Conservation (phyloP, 2,113 vertebrate species). For the Misgurnus anguillicaudatus region DNA sequence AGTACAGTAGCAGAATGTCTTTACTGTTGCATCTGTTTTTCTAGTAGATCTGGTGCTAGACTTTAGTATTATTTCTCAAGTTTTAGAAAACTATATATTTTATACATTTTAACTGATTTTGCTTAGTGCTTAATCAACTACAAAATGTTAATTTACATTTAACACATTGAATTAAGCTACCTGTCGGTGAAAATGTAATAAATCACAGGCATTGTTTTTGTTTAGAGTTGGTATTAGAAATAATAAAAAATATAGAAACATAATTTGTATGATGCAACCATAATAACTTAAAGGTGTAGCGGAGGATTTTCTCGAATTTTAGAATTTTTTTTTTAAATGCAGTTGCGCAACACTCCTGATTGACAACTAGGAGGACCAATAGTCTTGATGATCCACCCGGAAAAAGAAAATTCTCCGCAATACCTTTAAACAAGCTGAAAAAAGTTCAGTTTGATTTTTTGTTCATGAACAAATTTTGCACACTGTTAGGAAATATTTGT, state of each 20-base stretch:
- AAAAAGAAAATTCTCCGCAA: no score
- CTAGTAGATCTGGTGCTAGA: not conserved
- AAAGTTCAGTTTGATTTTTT: not conserved
- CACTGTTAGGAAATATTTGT: not conserved
- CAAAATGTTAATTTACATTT: not conserved
- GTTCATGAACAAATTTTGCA: not conserved
- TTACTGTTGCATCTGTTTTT: constrained; percentile 3
- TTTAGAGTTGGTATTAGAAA: not conserved
- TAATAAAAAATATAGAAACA: not conserved
- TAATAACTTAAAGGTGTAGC: no score
- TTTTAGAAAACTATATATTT: not conserved
- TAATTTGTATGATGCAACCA: no score
- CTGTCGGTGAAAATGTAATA: not conserved
- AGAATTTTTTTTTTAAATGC: no score
- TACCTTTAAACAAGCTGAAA: not conserved
- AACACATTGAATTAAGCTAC: not conserved
- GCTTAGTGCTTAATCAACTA: not conserved
- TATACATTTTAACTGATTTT: not conserved
- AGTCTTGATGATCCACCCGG: no score
- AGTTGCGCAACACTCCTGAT: no score
- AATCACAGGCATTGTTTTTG: not conserved
- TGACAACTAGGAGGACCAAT: no score
- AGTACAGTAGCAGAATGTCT: not conserved
- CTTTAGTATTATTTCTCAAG: not conserved
- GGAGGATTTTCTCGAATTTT: no score